Conservation (phyloP, 1,140 invertebrate species). For the Drosophila ercepeae region DNA sequence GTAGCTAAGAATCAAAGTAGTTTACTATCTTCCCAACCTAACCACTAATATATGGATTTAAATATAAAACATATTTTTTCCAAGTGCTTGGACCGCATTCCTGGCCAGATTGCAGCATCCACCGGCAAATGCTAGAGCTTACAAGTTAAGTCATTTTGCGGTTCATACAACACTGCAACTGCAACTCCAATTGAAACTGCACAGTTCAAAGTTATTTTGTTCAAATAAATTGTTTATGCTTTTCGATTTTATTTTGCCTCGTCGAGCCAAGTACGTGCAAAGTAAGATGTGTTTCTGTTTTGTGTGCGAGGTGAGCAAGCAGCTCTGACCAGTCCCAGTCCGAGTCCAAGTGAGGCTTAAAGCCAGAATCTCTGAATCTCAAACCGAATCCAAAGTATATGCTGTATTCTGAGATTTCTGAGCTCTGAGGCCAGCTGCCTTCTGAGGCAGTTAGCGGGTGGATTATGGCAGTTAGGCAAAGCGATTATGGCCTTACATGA, state of each 20-base stretch:
- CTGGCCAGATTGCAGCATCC: slow-evolving; percentile 50
- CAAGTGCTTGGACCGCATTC: slow-evolving; percentile 28
- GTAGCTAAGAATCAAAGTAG: not conserved
- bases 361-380: slow-evolving; percentile 3
- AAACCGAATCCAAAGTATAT: slow-evolving; percentile 9
- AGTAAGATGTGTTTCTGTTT: slow-evolving; percentile 13
- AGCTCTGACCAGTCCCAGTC: slow-evolving; percentile 16
- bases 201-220: slow-evolving; percentile 64
- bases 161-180: slow-evolving; percentile 26
- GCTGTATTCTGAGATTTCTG: too few species aligned
- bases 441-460: slow-evolving; percentile 57
- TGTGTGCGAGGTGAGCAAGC: slow-evolving; percentile 62
- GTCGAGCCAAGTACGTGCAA: slow-evolving; percentile 14
- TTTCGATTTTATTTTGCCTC: slow-evolving; percentile 67
- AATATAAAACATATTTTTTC: too few species aligned
- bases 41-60: too few species aligned
- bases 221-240: slow-evolving; percentile 78
- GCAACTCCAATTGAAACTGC: slow-evolving; percentile 38
- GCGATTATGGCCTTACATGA: slow-evolving; percentile 66
- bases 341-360: slow-evolving; percentile 17
- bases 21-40: too few species aligned
- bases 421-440: slow-evolving; percentile 52
- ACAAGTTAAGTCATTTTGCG: slow-evolving; percentile 78
- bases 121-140: slow-evolving; percentile 64
- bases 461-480: slow-evolving; percentile 46